Evolutionary conservation across 2,888 invertebrate genomes (phyloP).

Genomic region (Drosophila kambysellisi): DNA sequence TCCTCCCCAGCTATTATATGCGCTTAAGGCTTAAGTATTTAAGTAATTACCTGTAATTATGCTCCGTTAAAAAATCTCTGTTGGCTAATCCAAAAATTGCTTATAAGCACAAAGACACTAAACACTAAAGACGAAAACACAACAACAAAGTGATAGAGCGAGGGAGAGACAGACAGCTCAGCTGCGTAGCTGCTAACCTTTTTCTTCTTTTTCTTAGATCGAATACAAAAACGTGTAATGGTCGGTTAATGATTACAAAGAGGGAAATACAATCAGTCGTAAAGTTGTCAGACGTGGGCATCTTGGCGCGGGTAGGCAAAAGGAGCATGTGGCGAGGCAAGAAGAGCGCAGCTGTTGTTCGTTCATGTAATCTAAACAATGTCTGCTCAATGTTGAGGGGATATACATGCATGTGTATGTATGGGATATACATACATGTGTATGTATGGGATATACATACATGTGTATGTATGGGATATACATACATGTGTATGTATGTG

Average conservation of each 20-base stretch:
- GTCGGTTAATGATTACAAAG: constrained; percentile 69
- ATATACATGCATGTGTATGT: constrained; percentile 1
- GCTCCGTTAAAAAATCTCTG: constrained; percentile 38
- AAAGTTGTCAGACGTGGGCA: constrained; percentile 48
- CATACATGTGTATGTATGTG: constrained; percentile 3
- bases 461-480: constrained; percentile 8
- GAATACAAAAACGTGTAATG: constrained; percentile 64
- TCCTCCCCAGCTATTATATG: not conserved
- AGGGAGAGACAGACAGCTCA: constrained; percentile 11
- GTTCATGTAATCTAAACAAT: constrained; percentile 77
- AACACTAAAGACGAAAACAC: not conserved
- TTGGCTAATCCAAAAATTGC: constrained; percentile 45
- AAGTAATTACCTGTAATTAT: constrained; percentile 52
- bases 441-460: constrained; percentile 1
- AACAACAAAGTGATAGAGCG: constrained; percentile 3
- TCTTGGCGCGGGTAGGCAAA: constrained; percentile 14
- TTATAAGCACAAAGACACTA: constrained; percentile 42
- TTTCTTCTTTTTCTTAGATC: not conserved
- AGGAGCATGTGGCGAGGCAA: constrained; percentile 14
- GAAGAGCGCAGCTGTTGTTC: constrained; percentile 55
- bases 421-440: not conserved
- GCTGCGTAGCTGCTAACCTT: constrained; percentile 36
- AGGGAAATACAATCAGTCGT: constrained; percentile 64
- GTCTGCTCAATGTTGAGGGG: constrained; percentile 57
- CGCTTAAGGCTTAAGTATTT: constrained; percentile 12